phyloP scores from a whole-genome alignment of 1,140 invertebrate genomes.

The Steinernema khuongi region DNA sequence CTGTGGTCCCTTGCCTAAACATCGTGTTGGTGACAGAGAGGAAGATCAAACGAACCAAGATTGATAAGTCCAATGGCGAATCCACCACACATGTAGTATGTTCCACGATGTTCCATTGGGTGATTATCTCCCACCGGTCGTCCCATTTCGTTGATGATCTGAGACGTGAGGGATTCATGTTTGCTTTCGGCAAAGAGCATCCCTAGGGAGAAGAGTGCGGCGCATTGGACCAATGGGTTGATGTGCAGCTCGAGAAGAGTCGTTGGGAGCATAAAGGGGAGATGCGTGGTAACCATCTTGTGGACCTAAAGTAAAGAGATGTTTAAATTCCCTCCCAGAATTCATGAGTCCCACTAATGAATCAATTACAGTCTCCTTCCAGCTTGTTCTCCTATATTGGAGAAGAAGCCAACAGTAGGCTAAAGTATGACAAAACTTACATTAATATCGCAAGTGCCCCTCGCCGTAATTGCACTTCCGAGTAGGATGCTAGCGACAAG shows the following conservation, averaged over 20 bases:
- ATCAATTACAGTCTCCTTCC: too few species aligned
- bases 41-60: background rate
- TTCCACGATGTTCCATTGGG: background rate
- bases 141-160: constrained; percentile 19
- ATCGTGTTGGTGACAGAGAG: background rate
- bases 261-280: constrained; percentile 7
- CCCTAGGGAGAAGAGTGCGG: constrained; percentile 10
- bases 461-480: background rate
- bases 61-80: constrained; percentile 18
- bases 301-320: background rate
- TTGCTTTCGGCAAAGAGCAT: background rate
- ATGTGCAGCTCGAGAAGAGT: constrained; percentile 11
- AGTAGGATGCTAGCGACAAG: background rate
- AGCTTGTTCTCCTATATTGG: too few species aligned
- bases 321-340: background rate
- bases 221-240: background rate
- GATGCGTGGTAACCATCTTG: constrained; percentile 1
- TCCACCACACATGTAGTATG: constrained; percentile 2
- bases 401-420: too few species aligned
- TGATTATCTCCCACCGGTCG: background rate
- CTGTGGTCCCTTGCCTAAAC: background rate
- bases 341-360: too few species aligned
- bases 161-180: background rate
- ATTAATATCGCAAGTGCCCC: background rate
- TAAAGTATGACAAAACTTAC: background rate